Conservation (phyloP, 2,113 vertebrate species). For the Peucedramus taeniatus region DNA sequence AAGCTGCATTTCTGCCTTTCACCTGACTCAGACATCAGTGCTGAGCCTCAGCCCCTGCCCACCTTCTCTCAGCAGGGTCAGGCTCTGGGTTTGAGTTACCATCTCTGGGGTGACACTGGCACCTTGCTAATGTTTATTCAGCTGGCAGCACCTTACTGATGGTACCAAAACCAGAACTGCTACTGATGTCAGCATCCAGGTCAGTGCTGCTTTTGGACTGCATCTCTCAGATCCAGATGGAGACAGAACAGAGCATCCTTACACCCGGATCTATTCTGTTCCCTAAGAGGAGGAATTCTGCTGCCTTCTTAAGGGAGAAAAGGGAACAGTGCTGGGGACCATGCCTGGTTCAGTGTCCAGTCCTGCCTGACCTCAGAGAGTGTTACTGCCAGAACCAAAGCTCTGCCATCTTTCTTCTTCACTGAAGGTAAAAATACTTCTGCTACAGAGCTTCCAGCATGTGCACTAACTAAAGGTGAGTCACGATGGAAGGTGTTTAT, state of each 20-base stretch:
- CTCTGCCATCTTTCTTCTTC: not conserved
- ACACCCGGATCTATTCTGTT: not conserved
- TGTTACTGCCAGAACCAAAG: not conserved
- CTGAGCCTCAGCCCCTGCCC: not conserved
- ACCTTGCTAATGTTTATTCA: not conserved
- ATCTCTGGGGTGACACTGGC: not conserved
- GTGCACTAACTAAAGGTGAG: not conserved
- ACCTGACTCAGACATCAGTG: not conserved
- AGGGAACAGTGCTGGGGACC: not conserved
- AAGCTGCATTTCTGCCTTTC: not conserved
- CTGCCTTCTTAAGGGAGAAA: not conserved
- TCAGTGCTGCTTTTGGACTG: not conserved
- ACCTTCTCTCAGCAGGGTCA: not conserved
- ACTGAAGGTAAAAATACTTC: not conserved
- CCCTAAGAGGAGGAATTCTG: not conserved
- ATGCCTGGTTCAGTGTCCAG: not conserved
- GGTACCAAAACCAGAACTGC: not conserved
- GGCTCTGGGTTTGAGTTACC: not conserved
- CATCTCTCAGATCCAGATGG: not conserved
- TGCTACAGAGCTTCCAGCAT: not conserved
- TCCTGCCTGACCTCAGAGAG: not conserved
- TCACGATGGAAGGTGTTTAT: constrained; percentile 1
- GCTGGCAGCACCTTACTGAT: not conserved
- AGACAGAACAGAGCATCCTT: not conserved
- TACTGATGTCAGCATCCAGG: not conserved